Base-by-base conservation (phyloP, 2,888 invertebrate species). In the Cacoxenus indagator region DNA sequence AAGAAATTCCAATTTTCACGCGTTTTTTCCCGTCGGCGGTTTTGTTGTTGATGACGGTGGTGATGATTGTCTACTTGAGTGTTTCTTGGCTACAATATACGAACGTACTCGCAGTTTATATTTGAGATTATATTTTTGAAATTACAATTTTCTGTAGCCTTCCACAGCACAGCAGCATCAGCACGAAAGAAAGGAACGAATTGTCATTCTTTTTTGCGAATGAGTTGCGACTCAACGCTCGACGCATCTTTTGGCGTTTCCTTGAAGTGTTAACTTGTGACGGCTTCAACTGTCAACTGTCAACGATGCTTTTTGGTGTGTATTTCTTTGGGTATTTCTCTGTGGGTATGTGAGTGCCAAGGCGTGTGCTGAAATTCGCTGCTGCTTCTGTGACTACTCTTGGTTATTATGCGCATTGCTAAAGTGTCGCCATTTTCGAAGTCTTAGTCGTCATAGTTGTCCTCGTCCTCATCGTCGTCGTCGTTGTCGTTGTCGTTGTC, bases 371-470 rank as follows among this genome's bases (percentile, higher is more conserved):
- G 24, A 17, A 43, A 11, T 59, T 55, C 24, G 9, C 27, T 65
- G 45, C 59, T 19, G 46, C 5, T 67, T 11, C 24, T 24, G 31
- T 46, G 14, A 57, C 45, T 66, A 22, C 22, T 54, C n/a, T 48
- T 78, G 78, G 78, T 80, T 83, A 80, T 80, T 80, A 80, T 77
- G 76, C 77, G 82, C 57, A 82, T 75, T 78, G 75, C 78, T 76
- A 76, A 80, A 84, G 81, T 84, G 84, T 84, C 81, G 81, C 72
- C 81, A 77, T 74, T 77, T 79, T 79, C 81, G 19, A 19, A 29
- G 31, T 17, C 19, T 19, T 19, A n/a, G 31, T 27, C 6, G 9
- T 59, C 67, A 80, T 74, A 77, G 75, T 77, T 76, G 84, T 83
- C 78, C 79, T 71, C 79, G 76, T 75, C 76, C 79, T 79, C 83